Evolutionary conservation across 2,797 vertebrate genomes (phyloP), one percentile per base, ranked within the genome.

Genomic region (Cebuella pygmaea): DNA sequence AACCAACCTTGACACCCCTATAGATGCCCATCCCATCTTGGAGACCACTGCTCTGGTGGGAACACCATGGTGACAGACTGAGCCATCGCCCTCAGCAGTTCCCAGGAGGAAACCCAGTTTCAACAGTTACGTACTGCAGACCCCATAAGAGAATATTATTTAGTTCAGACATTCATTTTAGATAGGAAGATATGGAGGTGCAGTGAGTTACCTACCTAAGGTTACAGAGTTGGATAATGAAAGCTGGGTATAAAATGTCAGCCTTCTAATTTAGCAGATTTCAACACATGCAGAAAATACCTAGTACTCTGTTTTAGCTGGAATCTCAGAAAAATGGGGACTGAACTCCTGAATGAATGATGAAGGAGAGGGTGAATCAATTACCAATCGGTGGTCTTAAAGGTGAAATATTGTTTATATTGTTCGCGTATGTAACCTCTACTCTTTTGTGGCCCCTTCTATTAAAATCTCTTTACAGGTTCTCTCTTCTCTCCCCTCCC

Each of bases 61-160:
- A 44, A 72, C 6, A 2, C 74, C 4, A 0, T 36, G n/a, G 27
- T 44, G 19, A 61, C 24, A 5, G 30, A 14, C 4, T 7, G 17
- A 76, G 17, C 3, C 0, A 1, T 11, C 2, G 2, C 27, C n/a
- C 14, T 78, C 22, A n/a, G 27, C 61, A 27, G 19, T 27, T 88
- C 24, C 36, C 19, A 19, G 4, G 5, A 5, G 24, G 20, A 89
- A 82, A 2, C 4, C 33, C 36, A 52, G 33, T 17, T 46, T 30
- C 17, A 50, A 33, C 5, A 46, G 33, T 10, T n/a, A 39, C 30
- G 14, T 46, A 24, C 79, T 75, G 8, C 2, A 83, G 26, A 76
- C 8, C 9, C 22, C 24, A 5, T 70, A 4, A 48, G 44, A 70
- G 27, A 27, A 55, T 13, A 41, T 70, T 13, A 41, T 70, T n/a